Conservation (phyloP, 2,888 invertebrate genomes). For the Rhamnusium bicolor region DNA sequence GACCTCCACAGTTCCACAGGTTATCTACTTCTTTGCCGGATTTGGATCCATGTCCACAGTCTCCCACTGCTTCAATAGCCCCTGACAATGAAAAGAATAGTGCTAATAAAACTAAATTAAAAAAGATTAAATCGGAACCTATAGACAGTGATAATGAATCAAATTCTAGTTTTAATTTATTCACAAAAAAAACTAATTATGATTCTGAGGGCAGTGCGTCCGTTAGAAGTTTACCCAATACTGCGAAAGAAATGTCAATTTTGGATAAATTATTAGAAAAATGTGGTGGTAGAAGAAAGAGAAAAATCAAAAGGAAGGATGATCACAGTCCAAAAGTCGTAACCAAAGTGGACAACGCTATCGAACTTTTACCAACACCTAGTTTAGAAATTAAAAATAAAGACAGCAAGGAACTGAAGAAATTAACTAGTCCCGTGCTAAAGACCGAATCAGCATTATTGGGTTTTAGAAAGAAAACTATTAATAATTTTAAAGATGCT, state of each 20-base stretch:
- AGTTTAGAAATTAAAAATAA: constrained; percentile 73
- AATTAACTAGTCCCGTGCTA: constrained; percentile 61
- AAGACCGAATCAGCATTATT: constrained; percentile 76
- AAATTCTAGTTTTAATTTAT: constrained; percentile 75
- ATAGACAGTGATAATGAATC: constrained; percentile 78
- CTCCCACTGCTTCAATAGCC: constrained; percentile 79
- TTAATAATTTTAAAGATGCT: constrained; percentile 78
- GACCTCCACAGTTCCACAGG: constrained; percentile 80
- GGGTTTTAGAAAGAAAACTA: constrained; percentile 80
- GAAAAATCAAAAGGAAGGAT: constrained; percentile 74
- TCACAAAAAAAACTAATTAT: constrained; percentile 74
- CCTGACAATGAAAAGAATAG: constrained; percentile 72
- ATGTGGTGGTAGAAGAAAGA: constrained; percentile 75
- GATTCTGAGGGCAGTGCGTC: constrained; percentile 82
- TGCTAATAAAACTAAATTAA: constrained; percentile 50
- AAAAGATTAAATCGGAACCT: constrained; percentile 68
- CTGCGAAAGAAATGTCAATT: constrained; percentile 72
- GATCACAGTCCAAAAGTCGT: constrained; percentile 74
- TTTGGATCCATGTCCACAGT: constrained; percentile 82
- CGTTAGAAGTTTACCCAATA: constrained; percentile 75
- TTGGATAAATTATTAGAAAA: constrained; percentile 80
- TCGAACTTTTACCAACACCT: constrained; percentile 79
- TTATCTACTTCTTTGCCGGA: constrained; percentile 86
- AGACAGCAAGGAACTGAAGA: constrained; percentile 69
- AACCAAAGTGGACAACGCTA: constrained; percentile 73